Evolutionary conservation across 1,140 invertebrate genomes (phyloP).

Genomic region (Polypedilum pembai): DNA sequence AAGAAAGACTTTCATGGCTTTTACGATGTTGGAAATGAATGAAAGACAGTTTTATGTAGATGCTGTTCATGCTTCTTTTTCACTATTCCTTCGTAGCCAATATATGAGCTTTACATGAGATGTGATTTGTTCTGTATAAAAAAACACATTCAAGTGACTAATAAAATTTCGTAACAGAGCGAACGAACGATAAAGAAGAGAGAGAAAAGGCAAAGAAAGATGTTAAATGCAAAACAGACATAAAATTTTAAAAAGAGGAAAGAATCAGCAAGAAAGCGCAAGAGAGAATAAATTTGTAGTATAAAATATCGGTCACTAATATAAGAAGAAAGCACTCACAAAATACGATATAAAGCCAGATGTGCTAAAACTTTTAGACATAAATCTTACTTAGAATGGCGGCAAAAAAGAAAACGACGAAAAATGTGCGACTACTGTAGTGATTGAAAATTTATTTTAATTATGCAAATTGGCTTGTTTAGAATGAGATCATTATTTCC

Average conservation of each 20-base stretch:
- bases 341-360: not conserved
- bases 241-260: not conserved
- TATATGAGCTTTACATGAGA: not conserved
- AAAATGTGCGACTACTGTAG: not conserved
- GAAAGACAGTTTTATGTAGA: not conserved
- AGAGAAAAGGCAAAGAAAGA: slow-evolving; percentile 9
- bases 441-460: not conserved
- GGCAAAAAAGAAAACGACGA: too few relatives aligned
- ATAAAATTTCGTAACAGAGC: too few relatives aligned
- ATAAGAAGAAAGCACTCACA: not conserved
- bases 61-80: not conserved
- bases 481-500: slow-evolving; percentile 17
- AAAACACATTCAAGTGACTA: too few relatives aligned
- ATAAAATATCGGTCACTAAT: not conserved
- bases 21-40: not conserved
- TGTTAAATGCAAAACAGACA: slow-evolving; percentile 18
- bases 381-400: too few relatives aligned
- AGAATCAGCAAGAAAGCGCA: not conserved
- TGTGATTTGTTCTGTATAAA: too few relatives aligned
- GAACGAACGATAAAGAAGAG: not conserved
- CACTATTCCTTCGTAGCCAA: not conserved
- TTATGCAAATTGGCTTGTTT: not conserved
- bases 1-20: too few relatives aligned
- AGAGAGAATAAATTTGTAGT: not conserved
- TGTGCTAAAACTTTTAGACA: not conserved